A percentile compares a stretch with the other conserved stretches of the same genome.
Evolutionary conservation across 1,140 invertebrate species (phyloP).

Genomic region (Laupala kohalensis): DNA sequence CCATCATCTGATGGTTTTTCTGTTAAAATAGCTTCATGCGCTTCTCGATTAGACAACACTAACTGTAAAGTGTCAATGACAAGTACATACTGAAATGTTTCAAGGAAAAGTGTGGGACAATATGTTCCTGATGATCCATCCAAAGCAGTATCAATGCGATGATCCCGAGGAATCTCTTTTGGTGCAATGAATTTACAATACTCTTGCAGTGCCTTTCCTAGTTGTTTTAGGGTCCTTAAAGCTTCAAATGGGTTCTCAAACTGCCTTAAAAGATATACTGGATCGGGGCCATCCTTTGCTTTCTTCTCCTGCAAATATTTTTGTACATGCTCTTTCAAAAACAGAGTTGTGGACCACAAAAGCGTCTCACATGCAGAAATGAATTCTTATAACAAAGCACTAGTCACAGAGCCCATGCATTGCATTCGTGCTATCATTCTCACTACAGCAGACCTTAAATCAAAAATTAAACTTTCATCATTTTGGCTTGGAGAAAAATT

Average conservation of each 20-base stretch:
- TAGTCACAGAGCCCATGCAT: background rate
- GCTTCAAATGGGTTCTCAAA: constrained; percentile 3
- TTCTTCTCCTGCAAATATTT: background rate
- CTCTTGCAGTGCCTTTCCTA: background rate
- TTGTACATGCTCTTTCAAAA: background rate
- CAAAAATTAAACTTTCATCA: no score
- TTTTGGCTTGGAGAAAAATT: no score
- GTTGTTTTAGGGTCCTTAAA: background rate
- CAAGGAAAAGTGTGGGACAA: background rate
- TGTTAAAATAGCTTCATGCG: no score
- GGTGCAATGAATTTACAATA: background rate
- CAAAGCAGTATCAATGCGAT: background rate
- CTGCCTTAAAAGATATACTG: background rate
- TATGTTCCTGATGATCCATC: background rate
- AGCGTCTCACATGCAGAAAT: background rate
- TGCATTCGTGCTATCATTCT: background rate
- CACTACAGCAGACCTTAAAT: background rate
- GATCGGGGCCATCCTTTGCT: background rate
- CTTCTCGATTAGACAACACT: constrained; percentile 1
- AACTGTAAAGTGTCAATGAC: background rate
- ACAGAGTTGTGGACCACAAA: background rate
- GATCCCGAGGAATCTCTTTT: background rate
- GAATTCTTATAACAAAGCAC: background rate
- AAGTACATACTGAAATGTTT: constrained; percentile 1
- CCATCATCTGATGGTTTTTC: no score